Conservation (phyloP, 2,888 invertebrate genomes). For the Metallyticus violacea region DNA sequence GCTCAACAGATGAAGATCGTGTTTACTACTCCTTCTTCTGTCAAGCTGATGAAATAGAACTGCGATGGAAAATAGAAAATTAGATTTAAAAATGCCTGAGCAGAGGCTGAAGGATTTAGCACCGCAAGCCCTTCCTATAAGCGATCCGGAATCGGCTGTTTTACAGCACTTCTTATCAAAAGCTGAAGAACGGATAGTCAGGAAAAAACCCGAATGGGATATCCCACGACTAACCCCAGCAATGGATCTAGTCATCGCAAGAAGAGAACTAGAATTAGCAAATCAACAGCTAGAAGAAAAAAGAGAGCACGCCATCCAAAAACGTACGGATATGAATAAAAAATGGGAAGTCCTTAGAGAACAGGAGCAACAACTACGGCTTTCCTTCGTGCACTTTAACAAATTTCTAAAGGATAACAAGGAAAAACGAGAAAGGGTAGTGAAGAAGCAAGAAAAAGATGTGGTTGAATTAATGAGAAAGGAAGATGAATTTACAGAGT, state of each 20-base stretch:
- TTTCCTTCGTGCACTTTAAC: conserved; percentile 61
- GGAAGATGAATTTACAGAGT: conserved; percentile 52
- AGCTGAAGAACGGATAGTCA: conserved; percentile 48
- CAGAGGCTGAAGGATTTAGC: neutral
- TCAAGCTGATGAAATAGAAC: neutral
- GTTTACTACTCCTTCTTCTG: neutral
- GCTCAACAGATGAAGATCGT: neutral
- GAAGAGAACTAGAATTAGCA: conserved; percentile 52
- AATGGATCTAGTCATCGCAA: conserved; percentile 54
- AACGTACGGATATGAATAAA: conserved; percentile 50
- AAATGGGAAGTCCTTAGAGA: conserved; percentile 56
- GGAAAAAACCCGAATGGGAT: conserved; percentile 63
- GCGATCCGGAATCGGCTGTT: conserved; percentile 53
- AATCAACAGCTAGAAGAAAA: conserved; percentile 52
- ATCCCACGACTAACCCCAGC: conserved; percentile 55
- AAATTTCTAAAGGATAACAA: conserved; percentile 54
- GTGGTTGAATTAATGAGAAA: conserved; percentile 50
- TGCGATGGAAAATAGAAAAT: neutral
- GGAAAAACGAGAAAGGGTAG: conserved; percentile 61
- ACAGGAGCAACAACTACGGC: conserved; percentile 54
- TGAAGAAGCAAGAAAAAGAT: conserved; percentile 57
- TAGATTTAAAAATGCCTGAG: neutral
- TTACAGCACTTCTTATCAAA: conserved; percentile 55
- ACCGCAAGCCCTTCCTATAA: conserved; percentile 42
- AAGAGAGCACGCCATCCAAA: conserved; percentile 47